phyloP scores from a whole-genome alignment of 2,888 invertebrate species.

The Parascotia fuliginaria region DNA sequence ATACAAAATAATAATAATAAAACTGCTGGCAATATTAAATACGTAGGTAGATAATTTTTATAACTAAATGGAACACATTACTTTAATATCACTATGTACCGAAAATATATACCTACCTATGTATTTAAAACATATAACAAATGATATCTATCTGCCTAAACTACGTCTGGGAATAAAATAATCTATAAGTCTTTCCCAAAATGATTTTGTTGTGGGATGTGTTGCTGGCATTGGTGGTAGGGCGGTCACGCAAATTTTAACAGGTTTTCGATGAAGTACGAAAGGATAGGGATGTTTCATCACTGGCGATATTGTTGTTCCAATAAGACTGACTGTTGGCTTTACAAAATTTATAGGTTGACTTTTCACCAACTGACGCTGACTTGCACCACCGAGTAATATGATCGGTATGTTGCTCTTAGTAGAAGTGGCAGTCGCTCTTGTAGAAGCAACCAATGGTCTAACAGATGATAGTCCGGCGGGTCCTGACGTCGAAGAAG shows the following conservation, averaged over 20 bases:
- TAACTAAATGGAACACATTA: slow-evolving; percentile 10
- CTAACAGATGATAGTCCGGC: slow-evolving; percentile 3
- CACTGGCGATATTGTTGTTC: slow-evolving; percentile 69
- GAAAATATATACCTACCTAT: not conserved
- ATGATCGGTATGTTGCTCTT: slow-evolving; percentile 64
- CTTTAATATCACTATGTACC: slow-evolving; percentile 33
- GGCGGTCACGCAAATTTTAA: slow-evolving; percentile 69
- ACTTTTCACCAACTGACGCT: slow-evolving; percentile 60
- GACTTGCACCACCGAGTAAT: slow-evolving; percentile 69
- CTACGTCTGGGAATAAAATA: slow-evolving; percentile 63
- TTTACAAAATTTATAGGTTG: slow-evolving; percentile 61
- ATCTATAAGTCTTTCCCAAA: slow-evolving; percentile 69
- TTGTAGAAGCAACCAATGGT: slow-evolving; percentile 22
- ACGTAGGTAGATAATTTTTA: not conserved
- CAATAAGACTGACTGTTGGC: slow-evolving; percentile 67
- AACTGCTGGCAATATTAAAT: not conserved
- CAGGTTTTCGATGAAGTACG: slow-evolving; percentile 64
- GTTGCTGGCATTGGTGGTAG: slow-evolving; percentile 52
- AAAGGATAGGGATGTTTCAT: slow-evolving; percentile 75
- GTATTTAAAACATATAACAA: not conserved
- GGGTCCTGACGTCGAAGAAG: slow-evolving; percentile 52
- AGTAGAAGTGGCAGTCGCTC: slow-evolving; percentile 40
- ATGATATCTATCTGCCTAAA: slow-evolving; percentile 32
- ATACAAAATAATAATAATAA: not conserved
- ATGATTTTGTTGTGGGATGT: slow-evolving; percentile 52